Conservation (phyloP, 2,888 invertebrate genomes). For the Erebia aethiops region DNA sequence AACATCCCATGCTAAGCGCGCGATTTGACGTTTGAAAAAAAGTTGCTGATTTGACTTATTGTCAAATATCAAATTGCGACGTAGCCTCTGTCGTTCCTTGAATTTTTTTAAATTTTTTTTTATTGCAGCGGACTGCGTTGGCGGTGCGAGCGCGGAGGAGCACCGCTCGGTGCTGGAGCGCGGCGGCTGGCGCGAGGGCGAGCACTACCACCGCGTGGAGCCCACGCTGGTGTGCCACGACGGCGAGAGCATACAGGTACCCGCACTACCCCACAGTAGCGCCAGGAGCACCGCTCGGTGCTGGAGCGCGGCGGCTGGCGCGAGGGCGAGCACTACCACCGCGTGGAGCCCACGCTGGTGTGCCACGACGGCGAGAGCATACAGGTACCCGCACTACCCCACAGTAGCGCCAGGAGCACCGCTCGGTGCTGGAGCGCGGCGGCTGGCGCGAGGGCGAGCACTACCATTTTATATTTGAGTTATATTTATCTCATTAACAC, state of each 20-base stretch:
- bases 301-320: slow-evolving; percentile 86
- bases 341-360: slow-evolving; percentile 90
- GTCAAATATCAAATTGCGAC: too few relatives aligned
- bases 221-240: slow-evolving; percentile 92
- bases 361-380: slow-evolving; percentile 97
- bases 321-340: slow-evolving; percentile 89
- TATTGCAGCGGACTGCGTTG: slow-evolving; percentile 61
- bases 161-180: slow-evolving; percentile 84
- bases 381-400: slow-evolving; percentile 83
- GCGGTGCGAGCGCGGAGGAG: slow-evolving; percentile 60
- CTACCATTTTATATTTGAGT: too few relatives aligned
- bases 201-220: slow-evolving; percentile 90
- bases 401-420: slow-evolving; percentile 66
- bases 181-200: slow-evolving; percentile 87
- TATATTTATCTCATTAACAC: too few relatives aligned
- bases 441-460: slow-evolving; percentile 90
- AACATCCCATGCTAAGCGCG: too few relatives aligned
- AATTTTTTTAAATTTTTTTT: too few relatives aligned
- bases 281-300: slow-evolving; percentile 78
- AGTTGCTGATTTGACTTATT: too few relatives aligned
- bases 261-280: too few relatives aligned
- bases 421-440: slow-evolving; percentile 84
- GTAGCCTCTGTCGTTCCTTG: too few relatives aligned
- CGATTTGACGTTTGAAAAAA: too few relatives aligned
- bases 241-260: slow-evolving; percentile 96